phyloP scores from a whole-genome alignment of 2,888 invertebrate genomes.

The Antheraea yamamai region DNA sequence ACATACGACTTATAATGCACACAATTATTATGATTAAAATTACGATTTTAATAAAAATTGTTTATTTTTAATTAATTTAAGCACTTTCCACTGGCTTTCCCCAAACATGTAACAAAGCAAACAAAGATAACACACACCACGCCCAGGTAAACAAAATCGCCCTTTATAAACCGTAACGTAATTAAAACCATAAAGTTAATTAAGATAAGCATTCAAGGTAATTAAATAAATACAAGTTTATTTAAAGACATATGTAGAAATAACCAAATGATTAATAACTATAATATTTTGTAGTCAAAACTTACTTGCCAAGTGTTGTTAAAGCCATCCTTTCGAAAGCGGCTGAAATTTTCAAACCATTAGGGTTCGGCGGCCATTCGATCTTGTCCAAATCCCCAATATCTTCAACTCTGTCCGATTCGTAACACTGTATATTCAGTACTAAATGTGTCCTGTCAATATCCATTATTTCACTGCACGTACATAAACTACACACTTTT shows the following conservation, averaged over 20 bases:
- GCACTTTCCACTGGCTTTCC: slow-evolving; percentile 30
- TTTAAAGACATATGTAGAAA: slow-evolving; percentile 16
- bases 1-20: not conserved
- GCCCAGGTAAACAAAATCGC: slow-evolving; percentile 43
- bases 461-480: slow-evolving; percentile 75
- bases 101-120: slow-evolving; percentile 33
- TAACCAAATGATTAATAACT: slow-evolving; percentile 3
- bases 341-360: slow-evolving; percentile 70
- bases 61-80: not conserved
- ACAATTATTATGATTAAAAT: not conserved
- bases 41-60: not conserved
- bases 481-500: slow-evolving; percentile 68
- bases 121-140: slow-evolving; percentile 40
- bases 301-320: slow-evolving; percentile 73
- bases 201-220: slow-evolving; percentile 53
- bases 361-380: slow-evolving; percentile 70
- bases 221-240: slow-evolving; percentile 33
- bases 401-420: slow-evolving; percentile 50
- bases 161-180: slow-evolving; percentile 38
- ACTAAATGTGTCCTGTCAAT: slow-evolving; percentile 66
- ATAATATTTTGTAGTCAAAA: slow-evolving; percentile 25
- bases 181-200: slow-evolving; percentile 35
- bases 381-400: slow-evolving; percentile 69
- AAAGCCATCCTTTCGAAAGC: slow-evolving; percentile 69
- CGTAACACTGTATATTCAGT: slow-evolving; percentile 71